These are phyloP conservation scores for Tipula unca DNA, from an alignment of 2,888 invertebrate species.

Conservation along the genomic window DNA sequence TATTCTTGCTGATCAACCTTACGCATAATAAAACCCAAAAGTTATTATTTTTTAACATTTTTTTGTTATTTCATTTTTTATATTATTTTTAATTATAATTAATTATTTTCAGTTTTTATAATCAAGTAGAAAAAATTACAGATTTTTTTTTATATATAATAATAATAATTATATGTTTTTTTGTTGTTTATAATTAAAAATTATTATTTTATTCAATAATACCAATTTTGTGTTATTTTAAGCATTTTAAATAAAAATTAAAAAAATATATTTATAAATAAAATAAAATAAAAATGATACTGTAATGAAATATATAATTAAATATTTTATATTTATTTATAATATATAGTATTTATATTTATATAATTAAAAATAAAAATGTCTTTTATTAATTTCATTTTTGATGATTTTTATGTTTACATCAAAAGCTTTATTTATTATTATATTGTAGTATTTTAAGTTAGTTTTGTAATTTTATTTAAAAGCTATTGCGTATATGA, in stretches of 20 bases:
- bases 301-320: neutral
- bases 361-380: neutral
- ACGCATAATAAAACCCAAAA: no score
- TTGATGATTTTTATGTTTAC: conserved; percentile 4
- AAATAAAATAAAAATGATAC: neutral
- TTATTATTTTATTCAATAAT: neutral
- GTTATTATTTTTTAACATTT: neutral
- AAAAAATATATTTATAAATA: neutral
- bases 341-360: neutral
- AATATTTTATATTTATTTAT: neutral
- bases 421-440: neutral
- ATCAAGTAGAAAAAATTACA: conserved; percentile 19
- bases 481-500: conserved; percentile 8
- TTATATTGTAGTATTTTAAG: neutral
- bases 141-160: neutral
- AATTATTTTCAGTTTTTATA: conserved; percentile 15
- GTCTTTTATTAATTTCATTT: neutral
- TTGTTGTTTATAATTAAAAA: neutral
- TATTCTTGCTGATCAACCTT: no score
- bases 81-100: neutral
- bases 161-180: neutral
- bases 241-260: neutral
- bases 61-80: neutral
- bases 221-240: neutral
- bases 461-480: neutral